phyloP scores from a whole-genome alignment of 2,797 vertebrate genomes.

The Falco rusticolus region DNA sequence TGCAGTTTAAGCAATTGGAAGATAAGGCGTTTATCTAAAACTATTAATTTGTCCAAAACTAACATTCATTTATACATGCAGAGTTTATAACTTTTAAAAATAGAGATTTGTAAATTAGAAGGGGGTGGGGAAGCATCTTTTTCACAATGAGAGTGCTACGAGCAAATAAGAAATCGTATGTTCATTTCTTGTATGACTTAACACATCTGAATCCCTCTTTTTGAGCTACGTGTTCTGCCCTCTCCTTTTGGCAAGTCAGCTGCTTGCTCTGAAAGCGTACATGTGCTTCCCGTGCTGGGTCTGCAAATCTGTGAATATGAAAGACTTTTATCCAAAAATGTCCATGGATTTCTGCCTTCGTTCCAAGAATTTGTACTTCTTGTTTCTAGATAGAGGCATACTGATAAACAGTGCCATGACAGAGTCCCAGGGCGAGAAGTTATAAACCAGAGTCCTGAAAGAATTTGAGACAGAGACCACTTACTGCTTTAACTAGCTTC shows the following conservation, averaged over 20 bases:
- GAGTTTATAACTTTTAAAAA: background rate
- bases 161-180: background rate
- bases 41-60: background rate
- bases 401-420: background rate
- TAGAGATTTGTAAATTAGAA: background rate
- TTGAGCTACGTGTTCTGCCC: background rate
- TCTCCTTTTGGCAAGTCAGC: background rate
- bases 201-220: background rate
- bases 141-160: background rate
- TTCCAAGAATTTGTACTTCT: background rate
- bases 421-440: background rate
- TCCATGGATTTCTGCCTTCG: background rate
- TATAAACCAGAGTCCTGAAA: background rate
- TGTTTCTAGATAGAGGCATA: background rate
- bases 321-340: background rate
- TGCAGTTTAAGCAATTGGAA: background rate
- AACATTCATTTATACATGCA: background rate
- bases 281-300: background rate
- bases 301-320: background rate
- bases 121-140: background rate
- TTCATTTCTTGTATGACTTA: background rate
- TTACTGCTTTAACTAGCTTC: background rate
- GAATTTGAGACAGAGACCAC: background rate
- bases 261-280: background rate
- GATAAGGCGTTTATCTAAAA: rapidly evolving